phyloP scores from a whole-genome alignment of 2,797 vertebrate species.

The Malurus leucopterus region DNA sequence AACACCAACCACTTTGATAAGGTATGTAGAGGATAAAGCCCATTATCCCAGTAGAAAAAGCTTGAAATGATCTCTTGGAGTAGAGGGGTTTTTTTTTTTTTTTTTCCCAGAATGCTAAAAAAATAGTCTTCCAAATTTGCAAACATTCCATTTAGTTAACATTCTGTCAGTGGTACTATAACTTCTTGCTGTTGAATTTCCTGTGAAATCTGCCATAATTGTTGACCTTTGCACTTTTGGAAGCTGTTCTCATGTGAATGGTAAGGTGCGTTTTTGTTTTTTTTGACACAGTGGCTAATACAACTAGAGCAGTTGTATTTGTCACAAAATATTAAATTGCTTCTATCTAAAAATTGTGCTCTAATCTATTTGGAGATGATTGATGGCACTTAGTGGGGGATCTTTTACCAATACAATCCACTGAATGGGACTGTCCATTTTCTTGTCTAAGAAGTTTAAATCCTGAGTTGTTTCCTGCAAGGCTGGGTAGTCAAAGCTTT shows the following conservation, averaged over 20 bases:
- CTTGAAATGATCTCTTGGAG: background rate
- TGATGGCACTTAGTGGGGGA: background rate
- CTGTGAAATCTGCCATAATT: constrained; percentile 8
- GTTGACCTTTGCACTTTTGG: background rate
- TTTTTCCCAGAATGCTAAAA: background rate
- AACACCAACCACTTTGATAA: background rate
- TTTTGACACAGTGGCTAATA: constrained; percentile 1
- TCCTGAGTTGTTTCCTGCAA: background rate
- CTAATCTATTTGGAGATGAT: background rate
- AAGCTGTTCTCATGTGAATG: background rate
- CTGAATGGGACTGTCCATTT: background rate
- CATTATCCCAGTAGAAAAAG: background rate
- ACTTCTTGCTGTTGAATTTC: background rate
- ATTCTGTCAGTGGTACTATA: background rate
- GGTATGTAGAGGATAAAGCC: background rate
- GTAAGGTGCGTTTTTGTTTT: background rate
- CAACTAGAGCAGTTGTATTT: constrained; percentile 42
- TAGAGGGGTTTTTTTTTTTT: background rate
- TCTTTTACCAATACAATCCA: background rate
- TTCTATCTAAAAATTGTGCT: background rate
- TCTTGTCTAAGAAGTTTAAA: background rate
- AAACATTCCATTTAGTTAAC: background rate
- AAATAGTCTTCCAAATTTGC: constrained; percentile 4
- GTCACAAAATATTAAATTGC: constrained; percentile 40
- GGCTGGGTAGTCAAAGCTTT: background rate